Evolutionary conservation across 2,888 invertebrate genomes (phyloP), one percentile per base, ranked within the genome.

Genomic region (Athrips mouffetella): DNA sequence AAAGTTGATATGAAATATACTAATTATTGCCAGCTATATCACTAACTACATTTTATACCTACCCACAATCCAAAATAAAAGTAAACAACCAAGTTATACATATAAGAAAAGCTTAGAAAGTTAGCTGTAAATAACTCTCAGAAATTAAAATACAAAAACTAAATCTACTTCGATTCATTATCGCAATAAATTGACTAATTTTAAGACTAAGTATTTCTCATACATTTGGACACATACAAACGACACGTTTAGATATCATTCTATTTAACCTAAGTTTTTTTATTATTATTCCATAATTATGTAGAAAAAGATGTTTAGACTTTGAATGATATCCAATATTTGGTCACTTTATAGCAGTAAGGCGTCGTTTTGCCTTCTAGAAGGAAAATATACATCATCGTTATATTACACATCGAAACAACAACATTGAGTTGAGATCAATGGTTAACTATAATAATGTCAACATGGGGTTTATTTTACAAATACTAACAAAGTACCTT

Each of bases 401-500:
- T 37, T 8, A 35, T 35, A 8, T 18, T 18, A 37, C 37, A 37
- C 61, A 48, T 39, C 6, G 30, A 45, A 50, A 70, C 62, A 74
- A 76, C 67, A 76, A 37, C 37, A 37, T 77, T 71, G 73, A 71
- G 61, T 70, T 79, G 86, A 86, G 86, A 86, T 86, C 85, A 84
- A 76, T 63, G 59, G 67, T 76, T 70, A 63, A 73, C 67, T 68
- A 72, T 64, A 67, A 68, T 67, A 64, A 51, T 52, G 66, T 51
- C 54, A 54, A 51, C 51, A 50, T 53, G 58, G 48, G 51, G 18
- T 35, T 35, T 35, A 35, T 37, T 37, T 20, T 20, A 21, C 37
- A 21, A n/a, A 31, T 31, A 15, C 15, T 13, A 6, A 16, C n/a
- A n/a, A n/a, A n/a, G n/a, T n/a, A n/a, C n/a, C n/a, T n/a, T n/a